These are phyloP conservation scores for Plagiodera versicolora DNA, from an alignment of 2,888 invertebrate genomes.

Conservation along the genomic window DNA sequence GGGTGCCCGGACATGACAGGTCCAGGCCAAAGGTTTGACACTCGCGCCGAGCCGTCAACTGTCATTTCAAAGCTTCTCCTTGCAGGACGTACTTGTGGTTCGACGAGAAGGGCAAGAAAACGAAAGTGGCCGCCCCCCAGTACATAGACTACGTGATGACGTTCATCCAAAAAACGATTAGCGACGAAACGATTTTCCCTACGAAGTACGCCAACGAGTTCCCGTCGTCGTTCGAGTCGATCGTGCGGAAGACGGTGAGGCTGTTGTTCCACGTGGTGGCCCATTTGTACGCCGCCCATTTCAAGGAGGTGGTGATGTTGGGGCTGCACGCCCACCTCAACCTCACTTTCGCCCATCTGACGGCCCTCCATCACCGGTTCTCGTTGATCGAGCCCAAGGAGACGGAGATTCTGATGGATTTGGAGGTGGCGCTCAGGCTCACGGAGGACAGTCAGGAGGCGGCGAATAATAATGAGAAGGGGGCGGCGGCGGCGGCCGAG, in stretches of 20 bases:
- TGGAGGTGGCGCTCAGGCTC: constrained; percentile 79
- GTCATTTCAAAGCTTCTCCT: no score
- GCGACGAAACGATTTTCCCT: constrained; percentile 96
- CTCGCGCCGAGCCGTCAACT: no score
- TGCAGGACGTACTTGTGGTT: constrained; percentile 94
- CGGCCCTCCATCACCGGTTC: constrained; percentile 82
- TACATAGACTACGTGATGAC: constrained; percentile 99
- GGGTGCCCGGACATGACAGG: constrained; percentile 97
- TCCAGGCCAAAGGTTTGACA: constrained; percentile 86
- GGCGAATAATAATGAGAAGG: constrained; percentile 43
- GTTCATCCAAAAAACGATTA: constrained; percentile 94
- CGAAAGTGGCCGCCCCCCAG: constrained; percentile 94
- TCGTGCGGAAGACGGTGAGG: constrained; percentile 94
- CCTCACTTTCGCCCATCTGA: constrained; percentile 95
- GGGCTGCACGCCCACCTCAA: constrained; percentile 96
- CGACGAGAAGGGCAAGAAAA: constrained; percentile 98
- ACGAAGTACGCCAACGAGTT: constrained; percentile 98
- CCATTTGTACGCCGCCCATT: constrained; percentile 97
- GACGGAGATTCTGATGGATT: constrained; percentile 90
- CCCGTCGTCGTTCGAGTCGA: constrained; percentile 90
- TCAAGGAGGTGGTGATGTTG: constrained; percentile 91
- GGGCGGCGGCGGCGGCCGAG: constrained; percentile 44
- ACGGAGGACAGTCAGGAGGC: constrained; percentile 56
- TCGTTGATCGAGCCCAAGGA: constrained; percentile 93
- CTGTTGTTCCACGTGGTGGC: constrained; percentile 97